Conservation (phyloP, 2,797 vertebrate species). For the Labroides dimidiatus region DNA sequence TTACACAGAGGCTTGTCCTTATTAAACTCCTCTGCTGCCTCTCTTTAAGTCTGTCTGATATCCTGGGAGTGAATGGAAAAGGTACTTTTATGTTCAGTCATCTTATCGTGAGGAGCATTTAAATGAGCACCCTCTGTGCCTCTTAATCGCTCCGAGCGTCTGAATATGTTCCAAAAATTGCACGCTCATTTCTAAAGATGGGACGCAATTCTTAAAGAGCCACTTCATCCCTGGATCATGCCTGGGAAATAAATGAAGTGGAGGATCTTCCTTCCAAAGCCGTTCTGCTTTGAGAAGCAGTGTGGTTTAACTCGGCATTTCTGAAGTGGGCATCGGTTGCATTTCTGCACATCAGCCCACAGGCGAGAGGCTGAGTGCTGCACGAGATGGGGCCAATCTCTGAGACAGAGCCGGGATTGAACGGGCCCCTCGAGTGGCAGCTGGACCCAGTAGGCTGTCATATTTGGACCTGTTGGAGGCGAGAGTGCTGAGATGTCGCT, state of each 20-base stretch:
- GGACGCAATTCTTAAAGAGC: constrained; percentile 15
- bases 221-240: neutral
- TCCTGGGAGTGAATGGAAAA: constrained; percentile 17
- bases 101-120: constrained; percentile 33
- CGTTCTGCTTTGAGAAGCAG: constrained; percentile 5
- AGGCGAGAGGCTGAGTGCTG: constrained; percentile 43
- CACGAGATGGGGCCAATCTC: constrained; percentile 39
- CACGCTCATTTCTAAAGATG: constrained; percentile 23
- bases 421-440: constrained; percentile 64
- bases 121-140: constrained; percentile 10
- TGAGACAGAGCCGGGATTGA: constrained; percentile 77
- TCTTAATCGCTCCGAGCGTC: constrained; percentile 5
- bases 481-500: constrained; percentile 84
- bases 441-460: constrained; percentile 75
- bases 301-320: constrained; percentile 38
- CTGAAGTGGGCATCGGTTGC: constrained; percentile 70
- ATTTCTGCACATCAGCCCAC: constrained; percentile 61
- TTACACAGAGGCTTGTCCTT: constrained; percentile 5
- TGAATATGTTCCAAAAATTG: constrained; percentile 17
- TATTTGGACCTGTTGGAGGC: constrained; percentile 82
- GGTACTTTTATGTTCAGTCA: constrained; percentile 4
- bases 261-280: constrained; percentile 6
- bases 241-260: constrained; percentile 6
- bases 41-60: constrained; percentile 12
- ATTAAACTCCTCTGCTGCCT: constrained; percentile 4